Base-by-base conservation (phyloP, 2,888 invertebrate genomes). In the Diploptera punctata region DNA sequence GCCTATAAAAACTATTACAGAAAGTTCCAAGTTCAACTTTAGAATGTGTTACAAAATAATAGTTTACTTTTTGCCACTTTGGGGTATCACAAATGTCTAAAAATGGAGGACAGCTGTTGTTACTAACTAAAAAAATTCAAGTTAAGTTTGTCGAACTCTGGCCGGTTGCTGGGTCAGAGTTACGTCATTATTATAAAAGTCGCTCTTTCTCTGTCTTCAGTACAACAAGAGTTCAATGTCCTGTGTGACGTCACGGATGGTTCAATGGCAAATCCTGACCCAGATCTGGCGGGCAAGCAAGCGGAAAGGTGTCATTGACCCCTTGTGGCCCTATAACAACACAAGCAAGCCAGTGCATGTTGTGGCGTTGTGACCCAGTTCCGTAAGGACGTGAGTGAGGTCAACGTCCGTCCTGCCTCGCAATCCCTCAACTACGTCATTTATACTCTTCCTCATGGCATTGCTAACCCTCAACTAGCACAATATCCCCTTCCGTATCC, bases 241-340 rank as follows among this genome's bases (percentile, higher is more conserved):
- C 65, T 21, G n/a, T 29, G 44, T 65, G 65, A 65, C 65, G 65
- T 65, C 65, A 65, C 65, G n/a, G 47, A n/a, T 47, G 47, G 65
- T 65, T 65, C 65, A 65, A 65, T 47, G 65, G 65, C 65, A 65
- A 65, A 65, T 65, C 65, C 65, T 65, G 65, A 65, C 65, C 44
- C 65, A 65, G 26, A 65, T 65, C 65, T 29, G 47, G 13, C 44
- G 65, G 65, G 38, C 65, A 43, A 4, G 44, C 29, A 26, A 57
- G 52, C 52, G 52, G 52, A 52, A 52, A 52, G 21, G 13, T 19
- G 57, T 24, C 57, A n/a, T n/a, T 29, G 57, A 57, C 57, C 54
- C 29, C 57, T 29, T 26, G 57, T 57, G 57, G 57, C 57, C 29
- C 57, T 57, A 24, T 29, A 57, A 57, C 31, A 57, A 57, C 57